Evolutionary conservation across 2,113 vertebrate genomes (phyloP).

Genomic region (Ovibos moschatus): DNA sequence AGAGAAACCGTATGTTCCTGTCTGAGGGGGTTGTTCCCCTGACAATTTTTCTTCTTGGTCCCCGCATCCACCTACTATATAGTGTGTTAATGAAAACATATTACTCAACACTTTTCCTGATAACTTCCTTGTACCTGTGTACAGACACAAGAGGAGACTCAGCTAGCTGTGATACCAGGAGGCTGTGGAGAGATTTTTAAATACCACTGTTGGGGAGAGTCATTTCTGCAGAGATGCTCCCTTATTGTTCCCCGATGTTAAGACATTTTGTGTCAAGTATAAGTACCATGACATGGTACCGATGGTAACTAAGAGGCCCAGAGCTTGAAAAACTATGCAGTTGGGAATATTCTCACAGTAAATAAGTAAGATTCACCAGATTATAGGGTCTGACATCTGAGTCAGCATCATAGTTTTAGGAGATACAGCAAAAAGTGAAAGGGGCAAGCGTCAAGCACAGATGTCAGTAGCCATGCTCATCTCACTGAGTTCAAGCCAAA

Average conservation of each 20-base stretch:
- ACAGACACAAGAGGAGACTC: constrained; percentile 52
- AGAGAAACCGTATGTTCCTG: neutral
- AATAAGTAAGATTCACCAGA: neutral
- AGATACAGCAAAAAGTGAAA: neutral
- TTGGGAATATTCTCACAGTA: neutral
- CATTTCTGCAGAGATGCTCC: neutral
- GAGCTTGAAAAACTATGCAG: neutral
- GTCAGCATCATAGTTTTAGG: neutral
- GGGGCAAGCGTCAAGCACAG: neutral
- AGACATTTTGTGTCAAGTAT: neutral
- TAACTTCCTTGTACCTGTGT: constrained; percentile 56
- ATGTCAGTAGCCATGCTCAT: neutral
- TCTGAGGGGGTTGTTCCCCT: neutral
- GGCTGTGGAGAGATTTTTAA: neutral
- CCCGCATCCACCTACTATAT: neutral
- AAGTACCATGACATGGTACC: neutral
- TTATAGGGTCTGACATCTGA: neutral
- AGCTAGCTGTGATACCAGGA: constrained; percentile 54
- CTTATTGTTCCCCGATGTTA: neutral
- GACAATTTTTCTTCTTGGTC: neutral
- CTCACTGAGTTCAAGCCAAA: neutral
- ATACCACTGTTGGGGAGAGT: neutral
- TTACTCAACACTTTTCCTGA: constrained; percentile 49
- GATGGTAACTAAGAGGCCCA: neutral
- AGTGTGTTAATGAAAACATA: constrained; percentile 13